A percentile compares a stretch with the other conserved stretches of the same genome.
Evolutionary conservation across 2,797 vertebrate species (phyloP).

Genomic region (Atherinosoma microstoma): DNA sequence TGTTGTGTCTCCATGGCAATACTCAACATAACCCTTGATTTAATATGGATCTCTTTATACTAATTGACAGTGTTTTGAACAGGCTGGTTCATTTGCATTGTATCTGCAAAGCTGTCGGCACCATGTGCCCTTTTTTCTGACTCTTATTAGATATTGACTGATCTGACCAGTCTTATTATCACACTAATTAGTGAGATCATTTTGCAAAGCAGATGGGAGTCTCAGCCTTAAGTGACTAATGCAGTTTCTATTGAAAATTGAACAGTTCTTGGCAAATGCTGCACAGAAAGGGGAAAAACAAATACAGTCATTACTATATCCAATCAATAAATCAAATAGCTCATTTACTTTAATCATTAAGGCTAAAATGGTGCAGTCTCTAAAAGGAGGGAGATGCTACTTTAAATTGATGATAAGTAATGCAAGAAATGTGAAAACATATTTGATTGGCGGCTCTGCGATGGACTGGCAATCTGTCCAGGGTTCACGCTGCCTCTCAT

Average conservation of each 20-base stretch:
- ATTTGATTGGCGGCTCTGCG: too few relatives aligned
- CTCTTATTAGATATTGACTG: slow-evolving; percentile 52
- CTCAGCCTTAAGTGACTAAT: slow-evolving; percentile 31
- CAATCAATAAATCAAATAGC: slow-evolving; percentile 25
- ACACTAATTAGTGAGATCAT: slow-evolving; percentile 53
- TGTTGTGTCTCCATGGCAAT: slow-evolving; percentile 23
- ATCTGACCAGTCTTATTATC: slow-evolving; percentile 51
- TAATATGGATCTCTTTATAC: slow-evolving; percentile 25
- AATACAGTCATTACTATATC: slow-evolving; percentile 2
- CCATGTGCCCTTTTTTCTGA: slow-evolving; percentile 24
- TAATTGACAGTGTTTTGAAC: slow-evolving; percentile 32
- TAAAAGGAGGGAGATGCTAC: slow-evolving; percentile 21
- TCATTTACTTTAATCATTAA: slow-evolving; percentile 17
- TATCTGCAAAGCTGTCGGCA: slow-evolving; percentile 34
- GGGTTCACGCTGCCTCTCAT: too few relatives aligned
- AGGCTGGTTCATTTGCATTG: slow-evolving; percentile 32
- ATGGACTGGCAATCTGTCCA: too few relatives aligned
- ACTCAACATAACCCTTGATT: slow-evolving; percentile 11
- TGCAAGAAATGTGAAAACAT: not conserved
- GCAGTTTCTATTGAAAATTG: slow-evolving; percentile 23
- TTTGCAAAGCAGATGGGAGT: slow-evolving; percentile 52
- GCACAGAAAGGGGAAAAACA: not conserved
- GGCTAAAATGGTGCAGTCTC: slow-evolving; percentile 8
- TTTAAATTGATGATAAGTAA: slow-evolving; percentile 5
- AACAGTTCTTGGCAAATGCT: slow-evolving; percentile 11